Evolutionary conservation across 2,797 vertebrate genomes (phyloP).

Genomic region (Helarctos malayanus): DNA sequence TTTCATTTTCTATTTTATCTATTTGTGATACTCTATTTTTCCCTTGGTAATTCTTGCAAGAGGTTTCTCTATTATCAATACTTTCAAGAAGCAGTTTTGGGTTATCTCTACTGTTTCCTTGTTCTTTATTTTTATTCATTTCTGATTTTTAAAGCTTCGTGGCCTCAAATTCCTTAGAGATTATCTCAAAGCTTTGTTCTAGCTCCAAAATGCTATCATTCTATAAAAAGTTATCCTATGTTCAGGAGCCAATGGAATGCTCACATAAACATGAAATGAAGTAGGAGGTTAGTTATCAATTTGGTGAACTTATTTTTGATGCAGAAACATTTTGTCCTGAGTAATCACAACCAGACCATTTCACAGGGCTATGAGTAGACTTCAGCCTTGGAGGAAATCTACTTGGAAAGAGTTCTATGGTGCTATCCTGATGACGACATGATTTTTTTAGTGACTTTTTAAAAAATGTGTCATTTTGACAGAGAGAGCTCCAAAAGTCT

Average conservation of each 20-base stretch:
- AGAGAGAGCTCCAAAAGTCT: slow-evolving; percentile 27
- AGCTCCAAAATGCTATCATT: not conserved
- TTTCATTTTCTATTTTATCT: slow-evolving; percentile 23
- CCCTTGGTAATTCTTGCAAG: not conserved
- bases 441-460: not conserved
- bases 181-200: slow-evolving; percentile 43
- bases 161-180: not conserved
- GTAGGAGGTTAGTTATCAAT: not conserved
- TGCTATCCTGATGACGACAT: not conserved
- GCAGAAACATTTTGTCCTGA: slow-evolving; percentile 3
- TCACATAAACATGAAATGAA: slow-evolving; percentile 29
- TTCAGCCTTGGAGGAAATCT: slow-evolving; percentile 4
- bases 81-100: not conserved
- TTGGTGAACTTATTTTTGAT: slow-evolving; percentile 19
- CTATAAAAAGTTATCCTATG: not conserved
- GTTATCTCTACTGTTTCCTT: not conserved
- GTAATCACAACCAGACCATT: not conserved
- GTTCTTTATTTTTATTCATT: slow-evolving; percentile 42
- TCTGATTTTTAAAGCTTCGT: slow-evolving; percentile 38
- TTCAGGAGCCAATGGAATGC: slow-evolving; percentile 8
- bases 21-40: not conserved
- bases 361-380: not conserved
- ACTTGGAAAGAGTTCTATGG: not conserved
- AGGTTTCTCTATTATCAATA: not conserved
- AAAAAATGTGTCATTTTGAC: not conserved